A percentile compares a stretch with the other conserved stretches of the same genome.
Evolutionary conservation across 2,888 invertebrate genomes (phyloP).

Genomic region (Idaea straminata): DNA sequence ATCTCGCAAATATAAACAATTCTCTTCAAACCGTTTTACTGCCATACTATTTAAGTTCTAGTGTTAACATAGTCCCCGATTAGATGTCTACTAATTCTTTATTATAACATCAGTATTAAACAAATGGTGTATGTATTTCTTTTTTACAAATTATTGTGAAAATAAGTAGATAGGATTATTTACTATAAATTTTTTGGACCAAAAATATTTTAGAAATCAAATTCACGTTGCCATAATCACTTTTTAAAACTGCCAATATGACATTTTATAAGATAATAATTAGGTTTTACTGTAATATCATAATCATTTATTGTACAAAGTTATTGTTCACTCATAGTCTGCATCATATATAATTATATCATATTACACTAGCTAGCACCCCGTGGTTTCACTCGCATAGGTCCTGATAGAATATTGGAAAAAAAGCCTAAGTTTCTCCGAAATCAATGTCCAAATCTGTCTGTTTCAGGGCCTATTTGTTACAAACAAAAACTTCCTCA

Average conservation of each 20-base stretch:
- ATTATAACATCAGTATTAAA: constrained; percentile 75
- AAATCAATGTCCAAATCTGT: no score
- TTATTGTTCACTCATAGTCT: constrained; percentile 38
- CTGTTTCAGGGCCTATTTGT: no score
- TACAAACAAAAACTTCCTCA: no score
- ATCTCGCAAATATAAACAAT: constrained; percentile 61
- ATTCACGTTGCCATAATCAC: constrained; percentile 78
- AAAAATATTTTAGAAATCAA: constrained; percentile 76
- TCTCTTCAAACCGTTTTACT: constrained; percentile 61
- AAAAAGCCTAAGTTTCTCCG: no score
- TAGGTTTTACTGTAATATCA: constrained; percentile 38
- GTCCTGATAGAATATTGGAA: no score
- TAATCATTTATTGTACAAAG: constrained; percentile 61
- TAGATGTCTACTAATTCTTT: constrained; percentile 66
- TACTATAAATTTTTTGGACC: constrained; percentile 68
- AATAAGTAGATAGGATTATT: constrained; percentile 43
- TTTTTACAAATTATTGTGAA: constrained; percentile 60
- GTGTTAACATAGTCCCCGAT: constrained; percentile 69
- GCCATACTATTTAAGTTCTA: constrained; percentile 76
- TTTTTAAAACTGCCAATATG: constrained; percentile 71
- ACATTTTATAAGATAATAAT: constrained; percentile 58
- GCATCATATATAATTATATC: constrained; percentile 34
- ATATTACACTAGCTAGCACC: constrained; percentile 16
- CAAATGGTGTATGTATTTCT: constrained; percentile 73
- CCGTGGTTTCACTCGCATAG: no score